Base-by-base conservation (phyloP, 2,113 vertebrate species). In the Leiothrix lutea region DNA sequence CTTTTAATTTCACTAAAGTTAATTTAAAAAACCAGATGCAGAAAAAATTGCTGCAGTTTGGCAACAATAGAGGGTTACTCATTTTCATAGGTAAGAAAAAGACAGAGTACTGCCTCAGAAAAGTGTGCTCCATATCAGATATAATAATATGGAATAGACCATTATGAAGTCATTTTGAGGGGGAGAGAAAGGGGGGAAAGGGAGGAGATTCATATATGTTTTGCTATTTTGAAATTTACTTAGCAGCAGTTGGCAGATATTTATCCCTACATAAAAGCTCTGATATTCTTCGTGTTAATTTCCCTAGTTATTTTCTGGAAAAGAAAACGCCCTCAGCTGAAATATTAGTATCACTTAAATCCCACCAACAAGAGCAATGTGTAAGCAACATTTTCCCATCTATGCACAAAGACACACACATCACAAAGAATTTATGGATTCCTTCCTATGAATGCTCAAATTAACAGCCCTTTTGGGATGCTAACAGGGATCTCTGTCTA, bases 181-280 rank as follows among this genome's bases (percentile, higher is more conserved):
- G 10, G 14, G 7, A 5, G 2, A 65, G 18, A 14, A n/a, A 21
- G 1, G 7, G 12, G 21, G 7, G 5, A 50, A 8, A 19, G 5
- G 9, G 9, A 24, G 6, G 6, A 51, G 3, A 38, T 50, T 82
- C 40, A 71, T 12, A 48, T 92, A 57, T 64, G 38, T 86, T 86
- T 84, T 77, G 10, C 20, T 80, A 17, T 31, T 94, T 73, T 77
- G 28, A 92, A 74, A 80, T 60, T 77, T 70, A 57, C 16, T 70
- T 86, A 66, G 23, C 29, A 91, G 26, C n/a, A 90, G 5, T 40
- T 83, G 45, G 11, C 3, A 61, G 77, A 88, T 13, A 21, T 72
- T 80, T 80, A 45, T 50, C 11, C 15, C 56, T 62, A 16, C 14
- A 56, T 45, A 58, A 91, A 86, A 88, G 6, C 22, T 35, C 47